These are phyloP conservation scores for Pseudococcus viburni DNA, from an alignment of 2,888 invertebrate species.

Conservation along the genomic window DNA sequence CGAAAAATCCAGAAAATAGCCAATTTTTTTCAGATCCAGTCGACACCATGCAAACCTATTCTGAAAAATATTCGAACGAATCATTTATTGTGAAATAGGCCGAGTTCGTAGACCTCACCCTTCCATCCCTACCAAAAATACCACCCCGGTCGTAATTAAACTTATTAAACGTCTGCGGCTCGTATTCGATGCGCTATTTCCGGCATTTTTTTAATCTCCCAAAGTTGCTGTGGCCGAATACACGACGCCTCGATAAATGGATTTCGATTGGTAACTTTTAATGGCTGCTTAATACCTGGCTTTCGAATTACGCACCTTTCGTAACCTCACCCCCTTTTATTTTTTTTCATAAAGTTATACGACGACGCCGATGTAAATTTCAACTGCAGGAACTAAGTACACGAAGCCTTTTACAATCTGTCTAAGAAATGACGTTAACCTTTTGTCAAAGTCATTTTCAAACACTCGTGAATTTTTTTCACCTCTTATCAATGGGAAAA, in stretches of 20 bases:
- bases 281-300: constrained; percentile 54
- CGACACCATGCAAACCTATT: too few relatives aligned
- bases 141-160: constrained; percentile 13
- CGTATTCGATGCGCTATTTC: constrained; percentile 6
- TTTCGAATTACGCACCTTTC: constrained; percentile 20
- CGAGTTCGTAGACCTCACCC: constrained; percentile 17
- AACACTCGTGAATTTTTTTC: not conserved
- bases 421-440: constrained; percentile 1
- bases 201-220: constrained; percentile 43
- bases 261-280: constrained; percentile 43
- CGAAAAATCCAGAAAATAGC: too few relatives aligned
- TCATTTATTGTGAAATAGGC: not conserved
- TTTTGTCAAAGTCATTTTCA: constrained; percentile 2
- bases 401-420: constrained; percentile 37
- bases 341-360: not conserved
- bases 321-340: not conserved
- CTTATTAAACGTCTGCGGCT: constrained; percentile 11
- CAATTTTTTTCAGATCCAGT: too few relatives aligned
- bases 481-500: not conserved
- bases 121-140: not conserved
- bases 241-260: constrained; percentile 44
- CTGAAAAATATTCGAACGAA: not conserved
- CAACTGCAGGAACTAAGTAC: not conserved
- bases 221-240: constrained; percentile 12
- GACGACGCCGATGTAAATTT: not conserved